phyloP scores from a whole-genome alignment of 2,113 vertebrate species.

The Strigops habroptila region DNA sequence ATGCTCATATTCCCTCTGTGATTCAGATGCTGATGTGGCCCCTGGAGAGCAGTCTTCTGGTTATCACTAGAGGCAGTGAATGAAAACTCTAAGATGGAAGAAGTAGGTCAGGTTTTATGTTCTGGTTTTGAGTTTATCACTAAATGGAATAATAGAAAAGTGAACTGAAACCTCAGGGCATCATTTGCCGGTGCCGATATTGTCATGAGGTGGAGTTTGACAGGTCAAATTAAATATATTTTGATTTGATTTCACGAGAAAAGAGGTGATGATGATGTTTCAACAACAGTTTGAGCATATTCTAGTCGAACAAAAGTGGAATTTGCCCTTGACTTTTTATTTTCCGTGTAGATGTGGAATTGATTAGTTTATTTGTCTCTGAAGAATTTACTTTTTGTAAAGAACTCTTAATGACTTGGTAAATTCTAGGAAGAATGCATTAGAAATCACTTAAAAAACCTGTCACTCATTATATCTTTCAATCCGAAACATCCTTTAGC shows the following conservation, averaged over 20 bases:
- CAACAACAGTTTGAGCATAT: neutral
- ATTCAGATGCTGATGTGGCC: neutral
- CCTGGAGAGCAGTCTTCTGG: neutral
- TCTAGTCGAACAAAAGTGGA: neutral
- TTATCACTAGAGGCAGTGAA: constrained; percentile 4
- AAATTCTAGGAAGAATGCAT: neutral
- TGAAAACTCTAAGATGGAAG: neutral
- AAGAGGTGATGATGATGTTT: neutral
- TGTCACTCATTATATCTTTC: neutral
- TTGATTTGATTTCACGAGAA: constrained; percentile 6
- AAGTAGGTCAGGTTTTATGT: constrained; percentile 25
- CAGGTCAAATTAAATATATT: constrained; percentile 13
- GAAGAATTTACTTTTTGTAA: neutral
- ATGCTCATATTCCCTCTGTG: neutral
- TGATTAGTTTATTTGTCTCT: neutral
- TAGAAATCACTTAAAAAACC: neutral
- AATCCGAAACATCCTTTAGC: neutral
- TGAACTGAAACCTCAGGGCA: constrained; percentile 16
- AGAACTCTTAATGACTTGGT: neutral
- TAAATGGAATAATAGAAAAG: constrained; percentile 6
- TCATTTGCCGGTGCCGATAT: constrained; percentile 9
- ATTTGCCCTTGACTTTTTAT: neutral
- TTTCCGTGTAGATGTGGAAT: neutral
- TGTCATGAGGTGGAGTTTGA: constrained; percentile 14
- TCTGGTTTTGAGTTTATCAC: constrained; percentile 1